These are phyloP conservation scores for cattle (Bos taurus) DNA, from an alignment of 2,113 vertebrate genomes.

Conservation along the genomic window ARS-UCD2.0 NC_037338.1:43942001-43942500, in stretches of 20 bases:
- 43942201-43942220: background rate
- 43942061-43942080: background rate
- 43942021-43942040: background rate
- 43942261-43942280: background rate
- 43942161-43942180: background rate
- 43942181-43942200: background rate
- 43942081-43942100: background rate
- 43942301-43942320: background rate
- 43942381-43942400: background rate
- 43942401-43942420: background rate
- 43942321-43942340: background rate
- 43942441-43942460: background rate
- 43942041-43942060: background rate
- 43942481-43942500: background rate
- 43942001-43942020: background rate
- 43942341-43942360: background rate
- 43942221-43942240: background rate
- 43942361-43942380: background rate
- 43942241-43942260: background rate
- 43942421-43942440: background rate
- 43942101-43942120: background rate
- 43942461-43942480: background rate
- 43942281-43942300: background rate
- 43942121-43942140: background rate
- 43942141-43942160: background rate